Conservation (phyloP, 2,113 vertebrate genomes). For the Anhinga anhinga region DNA sequence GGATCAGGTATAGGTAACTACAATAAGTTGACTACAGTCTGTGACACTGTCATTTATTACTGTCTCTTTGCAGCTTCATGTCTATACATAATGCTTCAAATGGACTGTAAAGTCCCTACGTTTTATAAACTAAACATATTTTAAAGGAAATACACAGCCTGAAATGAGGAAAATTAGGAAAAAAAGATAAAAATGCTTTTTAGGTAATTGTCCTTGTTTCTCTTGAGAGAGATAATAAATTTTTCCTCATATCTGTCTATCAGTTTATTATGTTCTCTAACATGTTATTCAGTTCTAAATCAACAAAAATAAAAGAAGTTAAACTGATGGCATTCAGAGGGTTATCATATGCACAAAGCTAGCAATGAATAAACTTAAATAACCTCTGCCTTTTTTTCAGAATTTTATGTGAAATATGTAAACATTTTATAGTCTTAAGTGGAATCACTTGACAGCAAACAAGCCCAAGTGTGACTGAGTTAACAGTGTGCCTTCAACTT, state of each 20-base stretch:
- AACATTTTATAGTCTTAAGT: background rate
- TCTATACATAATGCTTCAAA: background rate
- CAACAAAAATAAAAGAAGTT: background rate
- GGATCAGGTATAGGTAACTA: background rate
- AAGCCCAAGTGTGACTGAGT: background rate
- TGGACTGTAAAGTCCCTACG: background rate
- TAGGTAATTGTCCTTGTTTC: background rate
- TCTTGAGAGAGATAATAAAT: background rate
- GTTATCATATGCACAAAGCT: background rate
- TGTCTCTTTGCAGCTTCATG: background rate
- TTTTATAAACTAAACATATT: background rate
- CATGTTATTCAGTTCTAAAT: background rate
- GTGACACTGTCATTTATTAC: background rate
- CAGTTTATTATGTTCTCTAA: background rate
- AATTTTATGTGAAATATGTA: background rate
- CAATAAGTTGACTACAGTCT: background rate
- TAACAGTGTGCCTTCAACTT: background rate
- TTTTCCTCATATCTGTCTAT: background rate
- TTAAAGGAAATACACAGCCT: background rate
- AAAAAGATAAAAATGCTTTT: background rate
- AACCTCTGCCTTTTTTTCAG: background rate
- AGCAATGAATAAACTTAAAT: background rate
- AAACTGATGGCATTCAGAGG: background rate
- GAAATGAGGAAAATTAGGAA: background rate
- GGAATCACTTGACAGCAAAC: background rate